phyloP scores from a whole-genome alignment of 2,797 vertebrate species.

The Apogon hyalosoma region DNA sequence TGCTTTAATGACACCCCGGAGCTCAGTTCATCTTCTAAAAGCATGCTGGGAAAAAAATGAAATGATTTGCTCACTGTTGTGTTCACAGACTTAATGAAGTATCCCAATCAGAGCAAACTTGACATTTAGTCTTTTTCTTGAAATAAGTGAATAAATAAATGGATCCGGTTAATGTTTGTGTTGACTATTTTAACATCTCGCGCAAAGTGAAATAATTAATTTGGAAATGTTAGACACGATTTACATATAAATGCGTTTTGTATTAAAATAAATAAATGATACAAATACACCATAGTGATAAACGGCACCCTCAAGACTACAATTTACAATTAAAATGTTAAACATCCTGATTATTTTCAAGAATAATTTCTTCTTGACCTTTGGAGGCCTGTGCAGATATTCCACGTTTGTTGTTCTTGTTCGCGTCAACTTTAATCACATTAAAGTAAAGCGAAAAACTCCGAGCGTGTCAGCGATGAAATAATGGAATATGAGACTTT shows the following conservation, averaged over 20 bases:
- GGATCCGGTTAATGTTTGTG: constrained; percentile 59
- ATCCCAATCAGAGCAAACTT: constrained; percentile 79
- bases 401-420: constrained; percentile 2
- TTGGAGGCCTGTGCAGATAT: constrained; percentile 56
- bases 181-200: constrained; percentile 61
- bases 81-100: constrained; percentile 71
- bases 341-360: constrained; percentile 88
- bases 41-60: constrained; percentile 59
- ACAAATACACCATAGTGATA: constrained; percentile 84
- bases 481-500: background rate
- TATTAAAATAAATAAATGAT: constrained; percentile 83
- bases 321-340: constrained; percentile 93
- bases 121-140: constrained; percentile 79
- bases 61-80: constrained; percentile 54
- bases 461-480: background rate
- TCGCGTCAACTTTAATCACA: constrained; percentile 13
- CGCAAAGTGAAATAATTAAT: constrained; percentile 81
- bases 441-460: background rate
- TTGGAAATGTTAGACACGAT: constrained; percentile 89
- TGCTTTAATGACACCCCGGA: constrained; percentile 73
- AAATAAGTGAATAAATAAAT: constrained; percentile 65
- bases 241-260: constrained; percentile 94
- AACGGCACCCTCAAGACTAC: constrained; percentile 89
- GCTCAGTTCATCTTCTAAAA: constrained; percentile 87
- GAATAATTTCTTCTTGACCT: constrained; percentile 89